Conservation (phyloP, 2,888 invertebrate species). For the Tryphoninae sp. region DNA sequence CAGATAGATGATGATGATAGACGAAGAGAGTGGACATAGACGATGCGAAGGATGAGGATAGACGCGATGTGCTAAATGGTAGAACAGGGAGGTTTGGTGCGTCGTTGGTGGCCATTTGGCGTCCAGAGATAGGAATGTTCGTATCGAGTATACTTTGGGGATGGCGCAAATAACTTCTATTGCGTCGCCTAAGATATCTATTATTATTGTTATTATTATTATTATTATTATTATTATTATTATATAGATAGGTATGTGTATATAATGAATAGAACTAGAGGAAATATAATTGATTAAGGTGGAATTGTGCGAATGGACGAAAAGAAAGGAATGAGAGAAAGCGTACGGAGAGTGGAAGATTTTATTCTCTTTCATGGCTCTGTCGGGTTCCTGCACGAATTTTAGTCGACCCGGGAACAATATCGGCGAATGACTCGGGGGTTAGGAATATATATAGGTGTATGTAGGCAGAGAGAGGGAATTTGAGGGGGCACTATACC, state of each 20-base stretch:
- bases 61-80: constrained; percentile 20
- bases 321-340: constrained; percentile 6
- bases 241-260: too few species aligned
- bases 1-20: constrained; percentile 16
- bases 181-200: background rate
- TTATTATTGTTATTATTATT: background rate
- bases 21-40: constrained; percentile 7
- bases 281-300: too few species aligned
- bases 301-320: too few species aligned
- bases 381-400: constrained; percentile 67
- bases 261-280: too few species aligned
- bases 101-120: background rate
- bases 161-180: background rate
- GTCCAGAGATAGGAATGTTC: background rate
- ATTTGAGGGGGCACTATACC: constrained; percentile 35
- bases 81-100: constrained; percentile 7
- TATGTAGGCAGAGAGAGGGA: background rate
- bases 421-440: constrained; percentile 72
- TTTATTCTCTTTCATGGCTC: constrained; percentile 11
- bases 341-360: constrained; percentile 37
- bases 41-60: constrained; percentile 20
- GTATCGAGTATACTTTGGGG: constrained; percentile 7
- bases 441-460: background rate
- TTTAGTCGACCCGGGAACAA: constrained; percentile 72
- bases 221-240: background rate